Conservation (phyloP, 2,888 invertebrate genomes). For the Exocentrus adspersus region DNA sequence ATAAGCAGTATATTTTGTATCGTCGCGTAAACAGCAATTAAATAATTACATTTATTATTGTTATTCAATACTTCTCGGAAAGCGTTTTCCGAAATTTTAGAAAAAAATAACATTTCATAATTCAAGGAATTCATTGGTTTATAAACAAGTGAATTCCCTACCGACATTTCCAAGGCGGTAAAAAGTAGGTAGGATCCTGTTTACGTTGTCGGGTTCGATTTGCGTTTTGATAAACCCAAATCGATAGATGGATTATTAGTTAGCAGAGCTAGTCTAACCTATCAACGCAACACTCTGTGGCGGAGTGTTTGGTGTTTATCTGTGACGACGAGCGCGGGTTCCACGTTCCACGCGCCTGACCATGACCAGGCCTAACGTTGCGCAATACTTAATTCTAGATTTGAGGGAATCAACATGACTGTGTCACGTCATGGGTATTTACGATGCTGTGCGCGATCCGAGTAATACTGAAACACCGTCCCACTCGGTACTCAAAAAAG, state of each 20-base stretch:
- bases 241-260: neutral
- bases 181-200: neutral
- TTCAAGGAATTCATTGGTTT: slow-evolving; percentile 7
- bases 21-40: neutral
- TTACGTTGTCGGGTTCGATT: neutral
- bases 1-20: neutral
- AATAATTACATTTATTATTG: neutral
- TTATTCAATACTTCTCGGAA: slow-evolving; percentile 10
- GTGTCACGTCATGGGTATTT: slow-evolving; percentile 55
- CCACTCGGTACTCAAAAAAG: slow-evolving; percentile 19
- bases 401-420: slow-evolving; percentile 53
- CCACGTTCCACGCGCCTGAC: slow-evolving; percentile 53
- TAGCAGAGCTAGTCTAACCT: slow-evolving; percentile 13
- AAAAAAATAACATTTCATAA: slow-evolving; percentile 10
- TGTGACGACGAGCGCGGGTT: slow-evolving; percentile 40
- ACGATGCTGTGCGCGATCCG: slow-evolving; percentile 48
- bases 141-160: slow-evolving; percentile 1
- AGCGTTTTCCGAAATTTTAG: slow-evolving; percentile 5
- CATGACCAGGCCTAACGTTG: slow-evolving; percentile 59
- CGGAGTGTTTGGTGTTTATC: slow-evolving; percentile 47
- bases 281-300: slow-evolving; percentile 22
- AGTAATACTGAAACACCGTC: slow-evolving; percentile 21
- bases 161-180: neutral
- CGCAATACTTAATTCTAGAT: slow-evolving; percentile 57
- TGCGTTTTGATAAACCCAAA: neutral